Percentiles rank a stretch among this genome's conserved stretches.
Evolutionary conservation across 2,113 vertebrate species (phyloP).

Genomic region (Monopterus albus): DNA sequence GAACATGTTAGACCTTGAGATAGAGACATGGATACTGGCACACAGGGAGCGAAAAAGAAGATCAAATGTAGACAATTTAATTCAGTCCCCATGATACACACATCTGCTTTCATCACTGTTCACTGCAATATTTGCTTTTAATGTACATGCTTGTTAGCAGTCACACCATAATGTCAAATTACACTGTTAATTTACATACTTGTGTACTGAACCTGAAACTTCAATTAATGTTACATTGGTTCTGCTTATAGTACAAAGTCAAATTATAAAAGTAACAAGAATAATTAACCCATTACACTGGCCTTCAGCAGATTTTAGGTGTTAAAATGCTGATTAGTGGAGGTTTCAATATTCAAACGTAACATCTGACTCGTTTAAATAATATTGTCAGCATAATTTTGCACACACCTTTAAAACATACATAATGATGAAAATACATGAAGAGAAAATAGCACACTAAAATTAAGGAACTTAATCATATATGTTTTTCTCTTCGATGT

Average conservation of each 20-base stretch:
- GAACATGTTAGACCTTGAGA: slow-evolving; percentile 49
- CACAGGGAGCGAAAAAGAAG: slow-evolving; percentile 30
- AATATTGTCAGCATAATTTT: background rate
- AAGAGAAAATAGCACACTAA: background rate
- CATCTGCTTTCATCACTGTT: slow-evolving; percentile 34
- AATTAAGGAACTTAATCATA: background rate
- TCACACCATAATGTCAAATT: slow-evolving; percentile 23
- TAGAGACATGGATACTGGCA: slow-evolving; percentile 32
- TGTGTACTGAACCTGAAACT: slow-evolving; percentile 26
- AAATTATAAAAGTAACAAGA: slow-evolving; percentile 28
- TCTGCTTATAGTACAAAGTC: slow-evolving; percentile 9
- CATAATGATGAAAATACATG: background rate
- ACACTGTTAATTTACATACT: slow-evolving; percentile 33
- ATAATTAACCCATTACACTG: slow-evolving; percentile 48
- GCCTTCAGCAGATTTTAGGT: slow-evolving; percentile 43
- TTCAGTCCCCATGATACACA: slow-evolving; percentile 33
- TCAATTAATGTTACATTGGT: slow-evolving; percentile 9
- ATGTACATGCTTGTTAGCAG: slow-evolving; percentile 18
- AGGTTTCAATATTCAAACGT: slow-evolving; percentile 11
- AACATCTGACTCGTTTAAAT: background rate
- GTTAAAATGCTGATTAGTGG: slow-evolving; percentile 17
- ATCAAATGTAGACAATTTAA: slow-evolving; percentile 49
- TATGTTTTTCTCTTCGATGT: background rate
- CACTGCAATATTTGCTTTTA: slow-evolving; percentile 1
- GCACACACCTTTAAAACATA: background rate